A percentile compares a stretch with the other conserved stretches of the same genome.
These are phyloP conservation scores for Hormaphis cornu DNA, from an alignment of 1,140 invertebrate species.

Conservation along the genomic window DNA sequence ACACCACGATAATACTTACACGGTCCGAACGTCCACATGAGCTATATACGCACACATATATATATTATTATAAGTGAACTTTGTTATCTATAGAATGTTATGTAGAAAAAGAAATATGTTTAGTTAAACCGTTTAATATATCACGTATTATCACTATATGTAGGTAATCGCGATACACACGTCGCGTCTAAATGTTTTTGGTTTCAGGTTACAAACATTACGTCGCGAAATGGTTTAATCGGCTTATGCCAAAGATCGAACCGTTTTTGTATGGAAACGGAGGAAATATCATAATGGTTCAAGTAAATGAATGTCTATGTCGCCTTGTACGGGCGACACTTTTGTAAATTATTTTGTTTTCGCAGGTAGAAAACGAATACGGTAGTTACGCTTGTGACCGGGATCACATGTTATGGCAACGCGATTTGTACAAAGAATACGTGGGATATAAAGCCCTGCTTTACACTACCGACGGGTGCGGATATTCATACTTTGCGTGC, in stretches of 20 bases:
- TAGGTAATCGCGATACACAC: no score
- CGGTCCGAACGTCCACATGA: no score
- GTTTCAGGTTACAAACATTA: constrained; percentile 50
- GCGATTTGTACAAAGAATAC: constrained; percentile 52
- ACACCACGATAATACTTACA: no score
- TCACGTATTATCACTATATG: no score
- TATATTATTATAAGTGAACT: no score
- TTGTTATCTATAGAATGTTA: no score
- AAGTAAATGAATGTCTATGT: constrained; percentile 46
- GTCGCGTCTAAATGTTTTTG: no score
- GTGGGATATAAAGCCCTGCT: constrained; percentile 60
- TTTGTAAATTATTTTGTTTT: neutral
- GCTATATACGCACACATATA: no score
- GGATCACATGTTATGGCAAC: constrained; percentile 54
- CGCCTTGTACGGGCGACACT: no score
- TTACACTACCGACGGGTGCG: constrained; percentile 69
- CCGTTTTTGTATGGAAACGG: constrained; percentile 61
- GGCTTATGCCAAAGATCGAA: constrained; percentile 49
- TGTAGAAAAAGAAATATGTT: no score
- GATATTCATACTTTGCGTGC: constrained; percentile 47
- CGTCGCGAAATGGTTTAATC: constrained; percentile 53
- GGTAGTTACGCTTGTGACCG: constrained; percentile 72
- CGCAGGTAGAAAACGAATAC: constrained; percentile 86
- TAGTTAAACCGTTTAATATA: no score
- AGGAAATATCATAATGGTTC: constrained; percentile 72